Percentiles rank a stretch among this genome's conserved stretches.
Conservation (phyloP, 2,888 invertebrate genomes). For the Yponomeuta cagnagella region DNA sequence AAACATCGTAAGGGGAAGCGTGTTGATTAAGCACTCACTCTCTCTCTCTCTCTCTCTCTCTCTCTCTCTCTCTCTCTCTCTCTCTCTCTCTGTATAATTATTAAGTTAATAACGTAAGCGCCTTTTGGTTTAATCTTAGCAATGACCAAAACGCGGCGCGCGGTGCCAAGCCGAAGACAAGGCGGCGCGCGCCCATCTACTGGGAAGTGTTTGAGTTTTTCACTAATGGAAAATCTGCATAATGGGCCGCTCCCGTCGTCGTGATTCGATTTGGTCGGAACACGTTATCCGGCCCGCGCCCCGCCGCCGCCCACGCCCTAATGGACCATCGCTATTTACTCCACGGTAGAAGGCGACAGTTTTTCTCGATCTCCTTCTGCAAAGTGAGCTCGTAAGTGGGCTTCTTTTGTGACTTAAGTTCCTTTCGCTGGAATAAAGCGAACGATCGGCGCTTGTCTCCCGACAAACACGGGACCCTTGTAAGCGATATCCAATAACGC, state of each 20-base stretch:
- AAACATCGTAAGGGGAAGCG: too few relatives aligned
- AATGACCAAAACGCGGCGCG: background rate
- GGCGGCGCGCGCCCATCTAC: conserved; percentile 8
- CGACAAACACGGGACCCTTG: conserved; percentile 44
- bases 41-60: too few relatives aligned
- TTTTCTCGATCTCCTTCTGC: conserved; percentile 47
- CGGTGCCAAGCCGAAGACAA: conserved; percentile 1
- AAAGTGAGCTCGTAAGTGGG: conserved; percentile 41
- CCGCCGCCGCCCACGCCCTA: conserved; percentile 37
- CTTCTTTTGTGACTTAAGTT: conserved; percentile 45
- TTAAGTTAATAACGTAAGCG: too few relatives aligned
- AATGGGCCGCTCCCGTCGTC: conserved; percentile 51
- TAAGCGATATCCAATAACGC: conserved; percentile 61
- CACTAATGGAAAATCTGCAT: conserved; percentile 70
- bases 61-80: too few relatives aligned
- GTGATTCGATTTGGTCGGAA: conserved; percentile 63
- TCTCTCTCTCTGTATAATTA: too few relatives aligned
- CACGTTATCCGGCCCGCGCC: conserved; percentile 40
- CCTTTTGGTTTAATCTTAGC: background rate
- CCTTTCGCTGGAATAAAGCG: conserved; percentile 43
- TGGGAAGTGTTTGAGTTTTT: conserved; percentile 45
- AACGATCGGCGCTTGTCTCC: conserved; percentile 36
- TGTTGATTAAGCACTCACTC: too few relatives aligned
- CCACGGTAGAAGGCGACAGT: conserved; percentile 41
- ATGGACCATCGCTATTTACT: conserved; percentile 56